Evolutionary conservation across 2,797 vertebrate species (phyloP).

Genomic region (Coendou prehensilis): DNA sequence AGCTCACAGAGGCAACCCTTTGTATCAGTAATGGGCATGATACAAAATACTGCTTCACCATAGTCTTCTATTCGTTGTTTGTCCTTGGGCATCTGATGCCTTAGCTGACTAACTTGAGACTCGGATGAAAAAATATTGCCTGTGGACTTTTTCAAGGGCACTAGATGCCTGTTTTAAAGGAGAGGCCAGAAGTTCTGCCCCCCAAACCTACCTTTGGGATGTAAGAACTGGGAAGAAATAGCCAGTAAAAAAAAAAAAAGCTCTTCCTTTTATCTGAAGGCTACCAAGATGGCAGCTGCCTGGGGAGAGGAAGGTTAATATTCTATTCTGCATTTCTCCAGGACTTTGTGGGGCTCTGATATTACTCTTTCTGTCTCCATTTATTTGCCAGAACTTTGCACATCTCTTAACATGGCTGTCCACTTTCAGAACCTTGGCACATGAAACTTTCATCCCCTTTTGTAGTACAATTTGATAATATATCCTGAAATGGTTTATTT

Average conservation of each 20-base stretch:
- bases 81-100: neutral
- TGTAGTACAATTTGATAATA: neutral
- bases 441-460: neutral
- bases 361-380: neutral
- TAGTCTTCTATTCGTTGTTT: neutral
- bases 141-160: neutral
- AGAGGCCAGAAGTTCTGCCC: neutral
- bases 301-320: neutral
- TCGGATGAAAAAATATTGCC: neutral
- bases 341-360: neutral
- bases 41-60: neutral
- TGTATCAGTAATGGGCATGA: neutral
- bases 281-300: neutral
- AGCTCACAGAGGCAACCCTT: conserved; percentile 8
- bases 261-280: neutral
- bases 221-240: neutral
- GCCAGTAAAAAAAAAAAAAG: neutral
- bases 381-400: neutral
- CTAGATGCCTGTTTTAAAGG: neutral
- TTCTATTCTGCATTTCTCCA: neutral
- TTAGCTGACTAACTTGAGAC: neutral
- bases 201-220: neutral
- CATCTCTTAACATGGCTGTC: neutral
- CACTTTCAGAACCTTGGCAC: neutral
- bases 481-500: neutral